phyloP scores from a whole-genome alignment of 2,113 vertebrate genomes.

The Pangasianodon gigas region DNA sequence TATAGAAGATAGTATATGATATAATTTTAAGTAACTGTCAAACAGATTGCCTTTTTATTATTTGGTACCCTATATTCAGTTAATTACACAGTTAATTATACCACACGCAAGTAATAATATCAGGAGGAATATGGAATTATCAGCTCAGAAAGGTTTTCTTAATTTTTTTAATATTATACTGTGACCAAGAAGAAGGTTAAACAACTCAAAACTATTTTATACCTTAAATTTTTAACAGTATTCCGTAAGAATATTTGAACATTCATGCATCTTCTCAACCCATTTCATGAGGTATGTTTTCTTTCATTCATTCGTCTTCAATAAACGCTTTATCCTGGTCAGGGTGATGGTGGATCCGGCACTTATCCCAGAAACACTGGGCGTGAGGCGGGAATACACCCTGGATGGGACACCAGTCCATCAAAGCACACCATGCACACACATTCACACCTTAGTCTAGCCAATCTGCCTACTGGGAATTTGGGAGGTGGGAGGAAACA shows the following conservation, averaged over 20 bases:
- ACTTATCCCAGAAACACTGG: background rate
- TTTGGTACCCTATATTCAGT: background rate
- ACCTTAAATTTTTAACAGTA: background rate
- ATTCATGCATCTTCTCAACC: background rate
- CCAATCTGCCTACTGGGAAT: background rate
- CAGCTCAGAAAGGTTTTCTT: background rate
- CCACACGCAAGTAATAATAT: background rate
- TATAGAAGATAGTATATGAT: background rate
- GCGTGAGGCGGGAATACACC: background rate
- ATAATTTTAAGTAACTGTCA: background rate
- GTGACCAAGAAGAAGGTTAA: background rate
- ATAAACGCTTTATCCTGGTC: background rate
- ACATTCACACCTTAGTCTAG: background rate
- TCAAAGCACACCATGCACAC: background rate
- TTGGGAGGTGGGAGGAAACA: background rate
- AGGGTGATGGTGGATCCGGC: background rate
- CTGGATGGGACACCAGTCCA: background rate
- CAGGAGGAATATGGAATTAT: background rate
- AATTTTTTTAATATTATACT: background rate
- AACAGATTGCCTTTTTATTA: background rate
- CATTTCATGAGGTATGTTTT: background rate
- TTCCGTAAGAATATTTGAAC: background rate
- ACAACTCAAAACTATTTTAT: background rate
- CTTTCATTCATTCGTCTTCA: background rate
- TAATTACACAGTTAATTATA: background rate